These are phyloP conservation scores for Trachops cirrhosus DNA, from an alignment of 2,797 vertebrate species.

Conservation along the genomic window DNA sequence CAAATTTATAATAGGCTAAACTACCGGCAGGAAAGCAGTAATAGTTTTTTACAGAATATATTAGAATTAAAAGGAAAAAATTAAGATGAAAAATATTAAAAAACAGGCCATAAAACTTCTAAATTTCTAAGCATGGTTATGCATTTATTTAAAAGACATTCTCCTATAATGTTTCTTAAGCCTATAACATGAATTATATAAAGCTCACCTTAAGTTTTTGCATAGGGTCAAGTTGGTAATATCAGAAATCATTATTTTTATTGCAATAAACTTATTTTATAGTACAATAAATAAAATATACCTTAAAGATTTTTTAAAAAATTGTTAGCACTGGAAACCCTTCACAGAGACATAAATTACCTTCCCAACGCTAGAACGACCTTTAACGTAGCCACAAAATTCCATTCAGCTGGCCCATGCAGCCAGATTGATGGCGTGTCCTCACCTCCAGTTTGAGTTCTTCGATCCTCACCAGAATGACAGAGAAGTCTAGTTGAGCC, in stretches of 20 bases:
- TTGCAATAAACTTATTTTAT: neutral
- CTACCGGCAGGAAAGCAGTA: conserved; percentile 61
- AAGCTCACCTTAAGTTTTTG: conserved; percentile 34
- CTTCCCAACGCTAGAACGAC: neutral
- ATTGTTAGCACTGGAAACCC: neutral
- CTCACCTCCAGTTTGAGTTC: neutral
- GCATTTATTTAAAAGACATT: conserved; percentile 70
- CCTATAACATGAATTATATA: conserved; percentile 44
- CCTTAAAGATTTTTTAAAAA: neutral
- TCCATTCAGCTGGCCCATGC: neutral
- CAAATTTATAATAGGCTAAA: conserved; percentile 79
- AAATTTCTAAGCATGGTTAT: conserved; percentile 60
- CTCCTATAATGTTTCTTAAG: conserved; percentile 37
- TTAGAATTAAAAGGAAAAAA: conserved; percentile 76
- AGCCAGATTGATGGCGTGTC: neutral
- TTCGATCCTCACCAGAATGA: neutral
- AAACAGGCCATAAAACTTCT: conserved; percentile 69
- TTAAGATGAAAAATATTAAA: conserved; percentile 68
- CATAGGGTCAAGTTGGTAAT: neutral
- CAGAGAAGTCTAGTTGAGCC: neutral
- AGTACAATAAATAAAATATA: conserved; percentile 44
- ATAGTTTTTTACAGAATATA: conserved; percentile 63
- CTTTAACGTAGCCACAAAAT: neutral
- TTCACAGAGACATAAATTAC: neutral
- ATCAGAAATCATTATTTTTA: conserved; percentile 24